Base-by-base conservation (phyloP, 1,140 invertebrate genomes). In the Arion vulgaris region DNA sequence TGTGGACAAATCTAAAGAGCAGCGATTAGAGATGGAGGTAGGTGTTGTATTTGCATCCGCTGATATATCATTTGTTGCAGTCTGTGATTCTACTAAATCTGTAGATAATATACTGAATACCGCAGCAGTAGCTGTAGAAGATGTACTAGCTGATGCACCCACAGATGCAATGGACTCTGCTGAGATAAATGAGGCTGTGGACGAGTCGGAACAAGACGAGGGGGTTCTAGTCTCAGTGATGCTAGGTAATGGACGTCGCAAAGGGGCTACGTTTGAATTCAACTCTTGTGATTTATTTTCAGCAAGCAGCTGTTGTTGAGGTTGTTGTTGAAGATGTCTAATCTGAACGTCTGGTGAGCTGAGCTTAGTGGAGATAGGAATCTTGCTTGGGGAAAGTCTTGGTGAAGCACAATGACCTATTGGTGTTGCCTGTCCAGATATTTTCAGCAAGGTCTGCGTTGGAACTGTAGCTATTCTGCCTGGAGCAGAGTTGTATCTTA, bases 401-500 rank as follows among this genome's bases (percentile, higher is more conserved):
- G 77, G 73, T 51, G 79, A 84, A 51, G 69, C 1, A 71, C 41
- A n/a, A 15, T 0, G 62, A 17, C 26, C 57, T 36, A 74, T 38
- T 5, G 41, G 41, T 15, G 53, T 26, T 32, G 5, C 36, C 73
- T 81, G 81, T 45, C 57, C 53, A 41, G 75, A 32, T 32, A 79
- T 82, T 19, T 72, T 82, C 2, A 57, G 69, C n/a, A 85, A 32
- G 45, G 85, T 81, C 41, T 90, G 88, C 36, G 87, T 86, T 15
- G 90, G 90, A 26, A 90, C 88, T 0, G 90, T 89, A 28, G 88
- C 89, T 39, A 91, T 91, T 77, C 88, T 82, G 0, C 88, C 90
- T 17, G 90, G 89, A 66, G 90, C 88, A 17, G 90, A 91, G 75
- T 89, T 89, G 82, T 87, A 89, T 23, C 90, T 76, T 1, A 83